phyloP scores from a whole-genome alignment of 2,888 invertebrate genomes.

The Steinernema hermaphroditum region DNA sequence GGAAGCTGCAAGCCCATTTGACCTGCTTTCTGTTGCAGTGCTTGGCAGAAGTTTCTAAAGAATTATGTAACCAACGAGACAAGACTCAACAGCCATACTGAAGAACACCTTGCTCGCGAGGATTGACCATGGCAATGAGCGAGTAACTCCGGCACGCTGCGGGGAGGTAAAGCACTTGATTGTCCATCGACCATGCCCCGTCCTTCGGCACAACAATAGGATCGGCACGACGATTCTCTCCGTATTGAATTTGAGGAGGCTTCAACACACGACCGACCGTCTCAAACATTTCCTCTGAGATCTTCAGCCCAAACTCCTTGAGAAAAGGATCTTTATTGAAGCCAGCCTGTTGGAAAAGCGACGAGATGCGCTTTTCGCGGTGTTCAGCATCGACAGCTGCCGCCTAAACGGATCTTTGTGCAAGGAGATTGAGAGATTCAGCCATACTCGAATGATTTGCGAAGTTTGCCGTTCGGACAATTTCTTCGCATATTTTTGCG shows the following conservation, averaged over 20 bases:
- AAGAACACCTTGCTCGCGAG: constrained; percentile 50
- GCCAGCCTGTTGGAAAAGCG: constrained; percentile 53
- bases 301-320: constrained; percentile 53
- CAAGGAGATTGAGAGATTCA: background rate
- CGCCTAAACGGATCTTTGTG: constrained; percentile 46
- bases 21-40: constrained; percentile 50
- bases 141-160: constrained; percentile 55
- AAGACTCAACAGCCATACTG: background rate
- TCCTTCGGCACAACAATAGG: constrained; percentile 57
- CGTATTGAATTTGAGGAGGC: constrained; percentile 59
- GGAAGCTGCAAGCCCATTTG: constrained; percentile 61
- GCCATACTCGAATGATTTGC: constrained; percentile 52
- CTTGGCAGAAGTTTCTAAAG: constrained; percentile 51
- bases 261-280: constrained; percentile 58
- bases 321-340: constrained; percentile 60
- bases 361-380: constrained; percentile 54
- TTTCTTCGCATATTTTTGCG: constrained; percentile 62
- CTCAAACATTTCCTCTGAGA: constrained; percentile 57
- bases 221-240: constrained; percentile 45
- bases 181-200: constrained; percentile 60
- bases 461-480: constrained; percentile 60
- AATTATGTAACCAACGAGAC: too few species aligned
- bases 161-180: constrained; percentile 56
- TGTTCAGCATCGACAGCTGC: constrained; percentile 60
- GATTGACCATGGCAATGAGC: constrained; percentile 57